Evolutionary conservation across 2,888 invertebrate genomes (phyloP), one percentile per base, ranked within the genome.

Genomic region (Steromphala cineraria): DNA sequence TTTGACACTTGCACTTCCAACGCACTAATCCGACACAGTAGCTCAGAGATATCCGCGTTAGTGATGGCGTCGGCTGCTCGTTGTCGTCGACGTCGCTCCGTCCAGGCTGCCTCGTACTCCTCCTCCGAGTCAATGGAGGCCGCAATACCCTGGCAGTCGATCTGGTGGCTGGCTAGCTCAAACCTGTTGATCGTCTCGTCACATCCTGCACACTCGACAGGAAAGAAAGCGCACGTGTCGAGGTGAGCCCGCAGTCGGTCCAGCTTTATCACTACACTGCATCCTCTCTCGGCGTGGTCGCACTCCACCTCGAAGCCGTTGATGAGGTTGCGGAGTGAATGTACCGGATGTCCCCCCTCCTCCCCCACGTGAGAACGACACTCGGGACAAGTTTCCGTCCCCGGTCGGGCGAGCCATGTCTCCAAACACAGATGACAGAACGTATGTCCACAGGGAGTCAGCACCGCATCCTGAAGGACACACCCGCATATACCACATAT

Each of bases 141-240:
- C 94, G 96, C 94, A 21, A 92, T 89, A 13, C 86, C 91, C n/a
- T 88, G 86, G 79, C 92, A 92, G 17, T 84, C 76, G 56, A 90
- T 87, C 78, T 92, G 92, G 80, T 92, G 92, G 1, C 86, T 81
- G 0, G 91, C 87, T 21, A 92, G 86, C 53, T 91, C 88, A 21
- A 85, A 83, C 31, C 88, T 83, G 79, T 85, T 87, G 5, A 92
- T 87, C 3, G 83, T 85, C 28, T 80, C 77, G 21, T 81, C 85
- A 83, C 92, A 92, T 0, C 91, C 91, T 0, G 89, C 90, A 83
- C 92, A 92, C n/a, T 88, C 78, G 5, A 91, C 89, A 2, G 90
- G 88, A 7, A 84, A 86, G 79, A 87, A 89, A 0, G 87, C 85
- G 76, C 92, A 92, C 0, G 85, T 85, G 31, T 85, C 82, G 0